phyloP scores from a whole-genome alignment of 2,113 vertebrate genomes.

The Nycticorax nycticorax region DNA sequence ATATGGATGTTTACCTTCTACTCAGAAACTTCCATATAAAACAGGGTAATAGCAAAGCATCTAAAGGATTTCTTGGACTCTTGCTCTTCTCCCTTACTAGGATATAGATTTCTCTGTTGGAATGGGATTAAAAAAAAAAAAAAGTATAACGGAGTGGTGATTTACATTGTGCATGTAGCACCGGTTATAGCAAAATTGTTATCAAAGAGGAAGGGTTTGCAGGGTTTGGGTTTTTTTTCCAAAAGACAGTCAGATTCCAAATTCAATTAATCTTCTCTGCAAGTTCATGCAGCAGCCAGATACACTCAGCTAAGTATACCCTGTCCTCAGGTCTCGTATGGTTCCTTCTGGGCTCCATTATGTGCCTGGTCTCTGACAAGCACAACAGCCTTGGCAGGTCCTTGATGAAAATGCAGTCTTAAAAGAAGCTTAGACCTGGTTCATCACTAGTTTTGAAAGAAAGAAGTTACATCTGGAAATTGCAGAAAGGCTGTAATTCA shows the following conservation, averaged over 20 bases:
- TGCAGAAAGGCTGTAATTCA: conserved; percentile 8
- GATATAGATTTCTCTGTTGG: background rate
- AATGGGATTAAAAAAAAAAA: background rate
- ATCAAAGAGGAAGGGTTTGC: background rate
- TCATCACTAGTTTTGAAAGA: background rate
- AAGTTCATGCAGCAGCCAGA: background rate
- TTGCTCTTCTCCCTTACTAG: conserved; percentile 11
- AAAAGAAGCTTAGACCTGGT: background rate
- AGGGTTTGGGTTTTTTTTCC: background rate
- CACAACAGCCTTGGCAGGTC: background rate
- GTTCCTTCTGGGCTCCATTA: background rate
- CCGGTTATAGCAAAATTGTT: background rate
- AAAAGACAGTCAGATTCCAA: background rate
- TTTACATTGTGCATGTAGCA: background rate
- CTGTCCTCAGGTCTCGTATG: background rate
- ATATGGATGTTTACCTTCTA: background rate
- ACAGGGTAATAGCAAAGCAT: background rate
- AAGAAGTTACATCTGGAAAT: conserved; percentile 21
- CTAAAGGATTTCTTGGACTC: background rate
- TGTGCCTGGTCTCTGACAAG: background rate
- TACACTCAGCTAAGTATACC: background rate
- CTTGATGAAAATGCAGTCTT: background rate
- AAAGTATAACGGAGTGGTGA: background rate
- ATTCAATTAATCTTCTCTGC: conserved; percentile 17
- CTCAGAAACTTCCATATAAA: background rate